phyloP scores from a whole-genome alignment of 2,797 vertebrate genomes.

The Typhlichthys eigenmanni region DNA sequence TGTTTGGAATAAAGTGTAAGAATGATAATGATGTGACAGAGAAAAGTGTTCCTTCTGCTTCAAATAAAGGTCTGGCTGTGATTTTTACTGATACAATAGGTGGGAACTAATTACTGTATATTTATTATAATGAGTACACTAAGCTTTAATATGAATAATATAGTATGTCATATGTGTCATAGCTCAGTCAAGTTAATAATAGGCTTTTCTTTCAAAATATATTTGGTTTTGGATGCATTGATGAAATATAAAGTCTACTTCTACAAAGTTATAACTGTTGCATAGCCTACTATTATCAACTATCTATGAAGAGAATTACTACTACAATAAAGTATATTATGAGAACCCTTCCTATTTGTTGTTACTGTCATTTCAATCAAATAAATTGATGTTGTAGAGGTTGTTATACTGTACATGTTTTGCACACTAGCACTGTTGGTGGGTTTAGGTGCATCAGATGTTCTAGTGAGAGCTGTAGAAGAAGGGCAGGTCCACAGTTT shows the following conservation, averaged over 20 bases:
- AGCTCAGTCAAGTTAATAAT: constrained; percentile 9
- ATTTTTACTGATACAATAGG: constrained; percentile 36
- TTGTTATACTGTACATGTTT: too few species aligned
- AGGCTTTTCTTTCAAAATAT: constrained; percentile 22
- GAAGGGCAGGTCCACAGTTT: too few species aligned
- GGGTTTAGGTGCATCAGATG: too few species aligned
- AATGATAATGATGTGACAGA: constrained; percentile 37
- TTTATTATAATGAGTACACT: neutral
- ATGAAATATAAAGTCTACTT: constrained; percentile 14
- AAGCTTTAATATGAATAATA: neutral
- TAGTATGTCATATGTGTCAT: constrained; percentile 21
- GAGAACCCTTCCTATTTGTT: too few species aligned
- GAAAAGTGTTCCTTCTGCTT: constrained; percentile 24
- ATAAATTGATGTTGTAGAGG: constrained; percentile 24
- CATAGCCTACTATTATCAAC: neutral
- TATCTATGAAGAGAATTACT: too few species aligned
- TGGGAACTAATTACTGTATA: constrained; percentile 21
- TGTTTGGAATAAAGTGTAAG: constrained; percentile 86
- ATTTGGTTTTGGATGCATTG: constrained; percentile 10
- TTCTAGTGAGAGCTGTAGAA: too few species aligned
- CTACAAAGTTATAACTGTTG: constrained; percentile 14
- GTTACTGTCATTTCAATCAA: constrained; percentile 7
- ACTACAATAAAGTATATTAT: neutral
- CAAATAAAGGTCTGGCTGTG: constrained; percentile 29
- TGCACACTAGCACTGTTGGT: too few species aligned